These are phyloP conservation scores for Ganaspis sp. DNA, from an alignment of 1,140 invertebrate genomes.

Conservation along the genomic window DNA sequence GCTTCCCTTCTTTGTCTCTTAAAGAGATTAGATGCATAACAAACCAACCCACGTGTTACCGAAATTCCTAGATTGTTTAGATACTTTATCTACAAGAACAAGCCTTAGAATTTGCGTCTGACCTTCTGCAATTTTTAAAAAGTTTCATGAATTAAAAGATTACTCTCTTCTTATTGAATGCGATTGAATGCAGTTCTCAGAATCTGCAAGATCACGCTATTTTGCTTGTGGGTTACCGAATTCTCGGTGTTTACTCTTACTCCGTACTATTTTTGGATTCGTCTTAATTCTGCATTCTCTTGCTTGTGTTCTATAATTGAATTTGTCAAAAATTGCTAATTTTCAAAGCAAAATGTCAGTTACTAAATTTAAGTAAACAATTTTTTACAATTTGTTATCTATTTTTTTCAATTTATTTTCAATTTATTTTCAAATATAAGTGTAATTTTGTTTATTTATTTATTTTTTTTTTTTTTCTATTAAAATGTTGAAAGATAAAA, in stretches of 20 bases:
- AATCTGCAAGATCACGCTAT: background rate
- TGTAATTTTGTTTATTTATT: too few relatives aligned
- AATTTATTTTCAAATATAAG: too few relatives aligned
- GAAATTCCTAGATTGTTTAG: background rate
- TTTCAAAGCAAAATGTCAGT: too few relatives aligned
- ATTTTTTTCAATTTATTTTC: too few relatives aligned
- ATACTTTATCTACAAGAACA: background rate
- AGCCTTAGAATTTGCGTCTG: background rate
- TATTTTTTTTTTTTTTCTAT: too few relatives aligned
- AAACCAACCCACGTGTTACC: background rate
- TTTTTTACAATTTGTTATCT: too few relatives aligned
- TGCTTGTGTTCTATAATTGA: background rate
- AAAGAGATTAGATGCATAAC: slow-evolving; percentile 17
- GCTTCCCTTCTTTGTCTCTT: slow-evolving; percentile 56
- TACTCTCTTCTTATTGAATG: background rate
- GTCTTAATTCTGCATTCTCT: background rate
- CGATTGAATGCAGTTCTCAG: slow-evolving; percentile 5
- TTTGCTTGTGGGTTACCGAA: slow-evolving; percentile 24
- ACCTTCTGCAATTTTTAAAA: background rate
- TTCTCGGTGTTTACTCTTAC: slow-evolving; percentile 17
- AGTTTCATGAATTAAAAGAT: background rate
- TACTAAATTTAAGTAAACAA: too few relatives aligned
- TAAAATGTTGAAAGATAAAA: too few relatives aligned
- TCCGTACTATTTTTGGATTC: slow-evolving; percentile 22
- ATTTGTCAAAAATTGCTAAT: background rate